Conservation (phyloP, 2,888 invertebrate genomes). For the Nephrotoma appendiculata region DNA sequence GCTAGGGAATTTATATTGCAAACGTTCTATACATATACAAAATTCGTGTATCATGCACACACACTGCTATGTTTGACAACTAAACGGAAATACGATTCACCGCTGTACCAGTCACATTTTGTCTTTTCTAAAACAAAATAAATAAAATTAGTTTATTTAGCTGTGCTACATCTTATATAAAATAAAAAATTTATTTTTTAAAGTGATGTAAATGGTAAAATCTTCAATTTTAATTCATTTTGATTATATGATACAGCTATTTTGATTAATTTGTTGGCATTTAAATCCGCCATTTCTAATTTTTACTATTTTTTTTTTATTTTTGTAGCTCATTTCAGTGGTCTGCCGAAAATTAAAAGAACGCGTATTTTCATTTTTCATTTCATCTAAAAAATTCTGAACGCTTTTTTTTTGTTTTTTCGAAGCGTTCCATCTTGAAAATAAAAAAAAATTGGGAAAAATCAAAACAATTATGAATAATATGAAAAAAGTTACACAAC, state of each 20-base stretch:
- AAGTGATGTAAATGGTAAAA: not conserved
- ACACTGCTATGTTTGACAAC: not conserved
- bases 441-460: not conserved
- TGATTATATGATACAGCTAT: not conserved
- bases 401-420: slow-evolving; percentile 2
- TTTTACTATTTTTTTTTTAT: slow-evolving; percentile 9
- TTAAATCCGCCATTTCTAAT: not conserved
- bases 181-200: not conserved
- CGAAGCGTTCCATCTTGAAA: not conserved
- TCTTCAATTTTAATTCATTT: not conserved
- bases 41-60: not conserved
- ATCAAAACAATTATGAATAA: slow-evolving; percentile 1
- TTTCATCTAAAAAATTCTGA: slow-evolving; percentile 3
- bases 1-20: slow-evolving; percentile 2
- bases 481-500: slow-evolving; percentile 15
- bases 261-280: not conserved
- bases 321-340: slow-evolving; percentile 15
- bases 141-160: not conserved
- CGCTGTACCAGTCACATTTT: not conserved
- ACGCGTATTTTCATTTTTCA: not conserved
- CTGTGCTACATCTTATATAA: not conserved
- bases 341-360: slow-evolving; percentile 9
- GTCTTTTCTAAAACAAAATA: not conserved
- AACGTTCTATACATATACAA: not conserved
- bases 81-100: not conserved